These are phyloP conservation scores for Canis aureus DNA, from an alignment of 2,113 vertebrate species.

Conservation along the genomic window DNA sequence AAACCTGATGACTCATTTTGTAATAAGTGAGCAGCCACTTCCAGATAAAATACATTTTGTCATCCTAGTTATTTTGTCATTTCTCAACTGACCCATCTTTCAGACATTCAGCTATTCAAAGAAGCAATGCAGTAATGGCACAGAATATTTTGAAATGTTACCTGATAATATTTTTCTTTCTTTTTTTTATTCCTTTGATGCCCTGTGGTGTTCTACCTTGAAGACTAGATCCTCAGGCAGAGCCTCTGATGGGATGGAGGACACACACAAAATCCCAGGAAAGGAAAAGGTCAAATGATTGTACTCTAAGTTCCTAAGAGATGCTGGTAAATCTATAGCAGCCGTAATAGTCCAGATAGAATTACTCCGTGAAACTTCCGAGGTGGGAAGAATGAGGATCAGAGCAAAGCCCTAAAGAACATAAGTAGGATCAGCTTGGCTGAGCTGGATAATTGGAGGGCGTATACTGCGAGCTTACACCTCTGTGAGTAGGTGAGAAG, in stretches of 20 bases:
- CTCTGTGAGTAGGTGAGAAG: rapidly evolving
- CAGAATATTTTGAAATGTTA: neutral
- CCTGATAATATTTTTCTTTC: neutral
- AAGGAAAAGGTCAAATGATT: neutral
- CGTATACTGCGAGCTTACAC: rapidly evolving
- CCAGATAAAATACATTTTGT: neutral
- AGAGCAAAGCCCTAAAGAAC: neutral
- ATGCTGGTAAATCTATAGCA: neutral
- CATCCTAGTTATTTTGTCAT: neutral
- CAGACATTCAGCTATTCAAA: neutral
- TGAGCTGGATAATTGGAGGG: rapidly evolving
- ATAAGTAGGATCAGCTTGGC: too few species aligned
- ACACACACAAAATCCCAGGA: neutral
- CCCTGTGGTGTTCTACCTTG: neutral
- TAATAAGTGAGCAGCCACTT: neutral
- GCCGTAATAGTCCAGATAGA: too few species aligned
- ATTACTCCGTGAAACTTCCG: neutral
- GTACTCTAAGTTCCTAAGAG: neutral
- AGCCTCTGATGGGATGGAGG: neutral
- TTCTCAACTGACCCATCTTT: neutral
- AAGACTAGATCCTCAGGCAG: neutral
- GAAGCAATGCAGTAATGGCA: neutral
- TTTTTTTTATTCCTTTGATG: neutral
- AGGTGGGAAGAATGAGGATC: neutral
- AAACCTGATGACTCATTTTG: constrained; percentile 14